Evolutionary conservation across 2,113 vertebrate species (phyloP).

Genomic region (Oriolus oriolus): DNA sequence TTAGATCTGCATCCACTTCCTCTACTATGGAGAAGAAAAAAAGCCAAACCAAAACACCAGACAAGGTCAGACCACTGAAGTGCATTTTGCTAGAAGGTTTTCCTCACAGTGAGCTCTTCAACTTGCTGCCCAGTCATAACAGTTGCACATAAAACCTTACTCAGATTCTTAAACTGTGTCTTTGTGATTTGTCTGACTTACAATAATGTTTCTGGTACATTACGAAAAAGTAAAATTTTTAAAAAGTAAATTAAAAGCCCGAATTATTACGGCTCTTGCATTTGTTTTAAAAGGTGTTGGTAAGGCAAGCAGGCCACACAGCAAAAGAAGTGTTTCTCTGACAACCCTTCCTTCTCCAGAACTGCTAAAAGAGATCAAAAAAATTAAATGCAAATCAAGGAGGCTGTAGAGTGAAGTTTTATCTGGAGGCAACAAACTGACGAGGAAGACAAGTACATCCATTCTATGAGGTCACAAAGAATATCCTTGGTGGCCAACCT

Average conservation of each 20-base stretch:
- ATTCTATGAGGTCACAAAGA: background rate
- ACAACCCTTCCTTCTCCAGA: background rate
- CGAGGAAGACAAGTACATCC: background rate
- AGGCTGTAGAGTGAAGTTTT: background rate
- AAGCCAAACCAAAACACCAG: background rate
- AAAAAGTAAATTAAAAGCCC: background rate
- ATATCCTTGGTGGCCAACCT: background rate
- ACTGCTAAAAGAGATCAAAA: background rate
- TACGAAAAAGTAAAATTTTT: background rate
- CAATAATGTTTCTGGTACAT: background rate
- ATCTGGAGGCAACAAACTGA: background rate
- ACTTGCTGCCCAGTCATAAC: background rate
- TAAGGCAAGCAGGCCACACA: background rate
- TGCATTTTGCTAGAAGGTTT: background rate
- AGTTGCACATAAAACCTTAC: background rate
- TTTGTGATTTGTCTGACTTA: background rate
- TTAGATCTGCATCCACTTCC: background rate
- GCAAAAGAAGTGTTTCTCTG: background rate
- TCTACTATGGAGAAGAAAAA: background rate
- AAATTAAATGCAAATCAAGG: background rate
- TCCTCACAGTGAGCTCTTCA: background rate
- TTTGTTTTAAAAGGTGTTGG: background rate
- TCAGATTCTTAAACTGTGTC: fast-evolving
- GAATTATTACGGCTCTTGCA: background rate
- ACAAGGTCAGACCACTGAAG: background rate